A percentile compares a stretch with the other conserved stretches of the same genome.
phyloP scores from a whole-genome alignment of 1,140 invertebrate genomes.

The Piezodorus guildinii region DNA sequence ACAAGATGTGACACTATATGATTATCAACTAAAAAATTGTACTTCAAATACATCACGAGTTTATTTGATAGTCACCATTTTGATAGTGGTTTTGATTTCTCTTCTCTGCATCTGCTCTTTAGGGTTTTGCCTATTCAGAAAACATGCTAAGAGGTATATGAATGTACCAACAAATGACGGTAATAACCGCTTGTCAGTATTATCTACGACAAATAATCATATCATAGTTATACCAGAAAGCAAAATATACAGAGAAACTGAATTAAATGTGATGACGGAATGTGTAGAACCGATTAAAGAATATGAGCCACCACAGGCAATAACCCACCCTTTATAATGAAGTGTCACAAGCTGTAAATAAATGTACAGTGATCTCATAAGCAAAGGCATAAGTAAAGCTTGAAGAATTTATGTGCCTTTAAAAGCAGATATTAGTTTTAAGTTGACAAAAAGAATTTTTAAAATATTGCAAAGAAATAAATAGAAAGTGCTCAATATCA shows the following conservation, averaged over 20 bases:
- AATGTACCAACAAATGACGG: conserved; percentile 35
- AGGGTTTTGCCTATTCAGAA: conserved; percentile 15
- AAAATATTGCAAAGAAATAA: too few species aligned
- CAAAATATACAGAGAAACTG: conserved; percentile 67
- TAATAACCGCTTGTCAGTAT: conserved; percentile 21
- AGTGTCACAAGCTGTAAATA: not conserved
- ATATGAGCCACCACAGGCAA: not conserved
- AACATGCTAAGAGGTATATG: conserved; percentile 35
- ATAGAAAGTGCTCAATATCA: too few species aligned
- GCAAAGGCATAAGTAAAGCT: not conserved
- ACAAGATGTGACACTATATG: conserved; percentile 12
- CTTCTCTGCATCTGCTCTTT: conserved; percentile 27
- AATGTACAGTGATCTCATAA: not conserved
- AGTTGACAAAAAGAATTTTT: too few species aligned
- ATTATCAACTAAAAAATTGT: conserved; percentile 13
- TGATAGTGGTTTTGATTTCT: conserved; percentile 19
- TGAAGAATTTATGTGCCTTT: too few species aligned
- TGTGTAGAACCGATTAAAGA: conserved; percentile 52
- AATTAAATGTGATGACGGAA: conserved; percentile 72
- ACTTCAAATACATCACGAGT: conserved; percentile 27
- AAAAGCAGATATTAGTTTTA: too few species aligned
- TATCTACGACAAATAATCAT: conserved; percentile 25
- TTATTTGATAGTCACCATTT: conserved; percentile 24
- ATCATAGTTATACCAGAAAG: conserved; percentile 61
- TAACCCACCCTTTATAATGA: not conserved